Evolutionary conservation across 2,888 invertebrate species (phyloP), one percentile per base, ranked within the genome.

Genomic region (Tuberolachnus salignus): DNA sequence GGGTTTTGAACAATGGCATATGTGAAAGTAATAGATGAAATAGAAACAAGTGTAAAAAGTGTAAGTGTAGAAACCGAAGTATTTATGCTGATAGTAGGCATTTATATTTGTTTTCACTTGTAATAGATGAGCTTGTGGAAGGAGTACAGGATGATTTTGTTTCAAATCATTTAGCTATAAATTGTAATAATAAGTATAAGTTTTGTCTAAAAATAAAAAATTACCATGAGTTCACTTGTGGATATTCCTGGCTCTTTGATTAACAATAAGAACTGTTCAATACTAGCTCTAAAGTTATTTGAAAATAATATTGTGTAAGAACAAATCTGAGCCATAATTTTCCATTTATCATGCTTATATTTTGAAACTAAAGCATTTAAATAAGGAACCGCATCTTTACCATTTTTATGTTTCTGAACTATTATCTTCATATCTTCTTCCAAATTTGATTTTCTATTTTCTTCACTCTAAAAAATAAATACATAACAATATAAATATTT

Each of bases 321-420:
- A 78, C 75, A 78, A 51, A 78, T 69, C 16, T 78, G 49, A 42
- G 67, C 49, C n/a, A 67, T 26, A 34, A 78, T 69, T 55, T 55
- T 14, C 59, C 34, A 59, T 26, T 16, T 57, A 13, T 21, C 3
- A 59, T 46, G 16, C 19, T 46, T 26, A 67, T 57, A 57, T 57
- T 78, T 78, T 59, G 23, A 21, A 57, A 59, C 3, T 21, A 78
- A 67, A 67, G 0, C 6, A 46, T 1, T 59, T 34, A 78, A 19
- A 49, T 34, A 42, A 42, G 67, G 75, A 34, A 67, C 6, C n/a
- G 21, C 57, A 78, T 78, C 34, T 78, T 59, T 46, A 51, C 67
- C 75, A 26, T 67, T 55, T 57, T 42, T 57, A 67, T 59, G 34
- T 23, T 59, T 66, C 11, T 59, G 4, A 1, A 67, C 57, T 21